Evolutionary conservation across 2,797 vertebrate species (phyloP).

Genomic region (Molossus alvarezi): DNA sequence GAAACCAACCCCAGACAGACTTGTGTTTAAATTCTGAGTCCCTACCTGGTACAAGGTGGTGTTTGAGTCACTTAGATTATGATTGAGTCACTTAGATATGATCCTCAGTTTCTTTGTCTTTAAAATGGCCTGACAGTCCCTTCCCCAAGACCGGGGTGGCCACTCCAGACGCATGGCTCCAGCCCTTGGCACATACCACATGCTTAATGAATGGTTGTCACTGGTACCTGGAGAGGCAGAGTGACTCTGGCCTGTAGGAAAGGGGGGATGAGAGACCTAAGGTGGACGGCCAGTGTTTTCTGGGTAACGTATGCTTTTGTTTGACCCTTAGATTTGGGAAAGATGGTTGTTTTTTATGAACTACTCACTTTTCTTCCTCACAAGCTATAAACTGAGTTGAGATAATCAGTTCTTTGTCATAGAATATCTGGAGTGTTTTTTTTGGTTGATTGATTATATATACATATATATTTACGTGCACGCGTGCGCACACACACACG

Average conservation of each 20-base stretch:
- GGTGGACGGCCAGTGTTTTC: slow-evolving; percentile 77
- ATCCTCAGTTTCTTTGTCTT: slow-evolving; percentile 45
- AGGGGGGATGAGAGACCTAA: slow-evolving; percentile 29
- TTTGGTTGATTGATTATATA: not conserved
- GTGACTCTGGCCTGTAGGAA: slow-evolving; percentile 52
- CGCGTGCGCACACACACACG: not conserved
- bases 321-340: slow-evolving; percentile 55
- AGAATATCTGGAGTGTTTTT: slow-evolving; percentile 38
- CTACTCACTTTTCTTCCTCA: slow-evolving; percentile 66
- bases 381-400: slow-evolving; percentile 57
- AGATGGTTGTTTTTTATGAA: slow-evolving; percentile 76
- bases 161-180: not conserved
- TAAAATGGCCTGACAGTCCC: not conserved
- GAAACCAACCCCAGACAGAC: not conserved
- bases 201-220: slow-evolving; percentile 53
- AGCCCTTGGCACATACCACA: not conserved
- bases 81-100: not conserved
- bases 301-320: slow-evolving; percentile 80
- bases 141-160: not conserved
- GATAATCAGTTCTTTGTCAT: slow-evolving; percentile 71
- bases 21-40: not conserved
- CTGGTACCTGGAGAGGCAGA: slow-evolving; percentile 55
- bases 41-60: not conserved
- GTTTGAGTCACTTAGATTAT: not conserved
- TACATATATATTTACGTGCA: not conserved